Evolutionary conservation across 1,140 invertebrate species (phyloP), one percentile per base, ranked within the genome.

Genomic region (Ostrea edulis): DNA sequence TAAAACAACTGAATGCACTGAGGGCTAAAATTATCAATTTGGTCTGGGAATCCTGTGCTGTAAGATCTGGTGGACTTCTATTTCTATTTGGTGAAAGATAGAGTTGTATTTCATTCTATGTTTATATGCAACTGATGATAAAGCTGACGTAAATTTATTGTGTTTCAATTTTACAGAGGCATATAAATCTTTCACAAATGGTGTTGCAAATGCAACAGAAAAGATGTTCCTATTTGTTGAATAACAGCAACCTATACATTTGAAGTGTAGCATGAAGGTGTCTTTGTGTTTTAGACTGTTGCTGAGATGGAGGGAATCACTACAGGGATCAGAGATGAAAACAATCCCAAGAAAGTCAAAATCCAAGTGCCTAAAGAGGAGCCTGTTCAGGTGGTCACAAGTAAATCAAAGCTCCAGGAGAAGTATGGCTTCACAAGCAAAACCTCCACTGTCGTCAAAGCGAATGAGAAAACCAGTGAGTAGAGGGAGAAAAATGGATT

Each of bases 291-390:
- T 8, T 84, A 95, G 94, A 93, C 94, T 90, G 94, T 95, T 25
- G 94, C 94, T 53, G 94, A 95, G 87, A 93, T 95, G 94, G 94
- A 95, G 86, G 94, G 94, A 3, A 92, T 95, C 2, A 93, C 94
- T 17, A 91, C 92, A 83, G 94, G 94, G 8, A 94, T 95, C 35
- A 84, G 93, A 81, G 92, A 92, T n/a, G 93, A 93, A 25, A 88
- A 89, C 11, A 77, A 77, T 77, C 84, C 90, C 20, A 90, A 91
- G 54, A 93, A 91, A 87, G 91, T 94, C 17, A 89, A 90, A 25
- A 91, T 93, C 20, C 90, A 92, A 86, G 87, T 89, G 7, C 90
- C 91, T 14, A 55, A 86, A 14, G 84, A 88, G 8, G 86, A 91
- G 51, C 84, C 86, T 54, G 65, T 62, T 5, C 58, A 53, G 9